A percentile compares a stretch with the other conserved stretches of the same genome.
Evolutionary conservation across 2,888 invertebrate genomes (phyloP).

Genomic region (Ganaspis brasiliensis): DNA sequence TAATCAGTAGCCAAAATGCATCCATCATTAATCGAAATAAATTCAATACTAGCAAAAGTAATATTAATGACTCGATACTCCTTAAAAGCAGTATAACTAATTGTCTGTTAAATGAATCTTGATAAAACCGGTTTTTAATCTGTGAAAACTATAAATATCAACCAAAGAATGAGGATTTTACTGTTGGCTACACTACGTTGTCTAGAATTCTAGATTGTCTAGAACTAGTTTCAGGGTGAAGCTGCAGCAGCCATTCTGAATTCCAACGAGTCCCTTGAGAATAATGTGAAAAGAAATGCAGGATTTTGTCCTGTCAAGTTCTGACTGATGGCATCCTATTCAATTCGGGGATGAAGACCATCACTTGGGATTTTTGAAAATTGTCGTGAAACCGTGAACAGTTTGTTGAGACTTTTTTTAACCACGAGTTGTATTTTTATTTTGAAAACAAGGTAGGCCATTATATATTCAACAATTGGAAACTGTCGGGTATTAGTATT

Average conservation of each 20-base stretch:
- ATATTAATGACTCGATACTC: no score
- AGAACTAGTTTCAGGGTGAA: slow-evolving; percentile 35
- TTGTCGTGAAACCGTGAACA: background rate
- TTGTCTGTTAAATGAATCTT: slow-evolving; percentile 3
- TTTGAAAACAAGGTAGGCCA: background rate
- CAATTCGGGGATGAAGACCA: slow-evolving; percentile 15
- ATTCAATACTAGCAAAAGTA: no score
- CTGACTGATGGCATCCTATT: slow-evolving; percentile 19
- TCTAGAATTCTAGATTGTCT: background rate
- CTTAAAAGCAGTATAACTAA: background rate
- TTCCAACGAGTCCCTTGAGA: slow-evolving; percentile 1
- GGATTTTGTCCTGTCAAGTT: slow-evolving; percentile 25
- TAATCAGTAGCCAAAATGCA: no score
- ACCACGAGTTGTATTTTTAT: background rate
- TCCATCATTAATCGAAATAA: no score
- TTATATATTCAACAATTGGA: background rate
- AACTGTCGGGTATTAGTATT: background rate
- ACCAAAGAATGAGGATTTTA: background rate
- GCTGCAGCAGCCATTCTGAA: slow-evolving; percentile 1
- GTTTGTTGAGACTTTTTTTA: background rate
- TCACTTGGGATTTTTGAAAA: background rate
- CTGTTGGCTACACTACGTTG: background rate
- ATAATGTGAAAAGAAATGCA: slow-evolving; percentile 32
- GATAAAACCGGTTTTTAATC: background rate
- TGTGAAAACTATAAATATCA: background rate